These are phyloP conservation scores for Dryadula phaetusa DNA, from an alignment of 2,888 invertebrate species.

Conservation along the genomic window DNA sequence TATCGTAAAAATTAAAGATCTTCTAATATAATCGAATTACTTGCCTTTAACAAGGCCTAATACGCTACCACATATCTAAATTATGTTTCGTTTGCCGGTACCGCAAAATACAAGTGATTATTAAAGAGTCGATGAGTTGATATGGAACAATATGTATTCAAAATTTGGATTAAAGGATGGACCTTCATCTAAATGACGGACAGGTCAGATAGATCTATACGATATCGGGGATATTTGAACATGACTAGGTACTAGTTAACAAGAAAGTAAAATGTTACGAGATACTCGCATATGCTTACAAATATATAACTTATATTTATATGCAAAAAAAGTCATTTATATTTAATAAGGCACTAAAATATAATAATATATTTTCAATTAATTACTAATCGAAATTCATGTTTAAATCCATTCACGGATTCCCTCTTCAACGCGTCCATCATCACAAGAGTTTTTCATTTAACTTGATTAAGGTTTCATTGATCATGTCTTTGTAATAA, in stretches of 20 bases:
- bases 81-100: too few relatives aligned
- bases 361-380: slow-evolving; percentile 2
- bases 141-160: background rate
- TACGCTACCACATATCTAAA: background rate
- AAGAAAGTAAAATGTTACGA: slow-evolving; percentile 32
- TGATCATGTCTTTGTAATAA: slow-evolving; percentile 19
- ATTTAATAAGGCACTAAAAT: background rate
- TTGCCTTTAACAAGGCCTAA: too few relatives aligned
- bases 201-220: slow-evolving; percentile 64
- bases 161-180: slow-evolving; percentile 30
- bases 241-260: slow-evolving; percentile 42
- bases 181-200: slow-evolving; percentile 57
- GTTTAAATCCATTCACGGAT: slow-evolving; percentile 41
- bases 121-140: background rate
- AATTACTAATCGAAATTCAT: slow-evolving; percentile 25
- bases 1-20: too few relatives aligned
- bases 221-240: slow-evolving; percentile 56
- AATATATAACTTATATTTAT: too few relatives aligned
- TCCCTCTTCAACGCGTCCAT: slow-evolving; percentile 62
- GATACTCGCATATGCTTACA: too few relatives aligned
- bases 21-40: background rate
- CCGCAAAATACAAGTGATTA: background rate
- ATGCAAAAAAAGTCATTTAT: too few relatives aligned
- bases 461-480: slow-evolving; percentile 33
- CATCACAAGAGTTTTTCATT: slow-evolving; percentile 42